phyloP scores from a whole-genome alignment of 1,140 invertebrate genomes.

The Drosophila varians region DNA sequence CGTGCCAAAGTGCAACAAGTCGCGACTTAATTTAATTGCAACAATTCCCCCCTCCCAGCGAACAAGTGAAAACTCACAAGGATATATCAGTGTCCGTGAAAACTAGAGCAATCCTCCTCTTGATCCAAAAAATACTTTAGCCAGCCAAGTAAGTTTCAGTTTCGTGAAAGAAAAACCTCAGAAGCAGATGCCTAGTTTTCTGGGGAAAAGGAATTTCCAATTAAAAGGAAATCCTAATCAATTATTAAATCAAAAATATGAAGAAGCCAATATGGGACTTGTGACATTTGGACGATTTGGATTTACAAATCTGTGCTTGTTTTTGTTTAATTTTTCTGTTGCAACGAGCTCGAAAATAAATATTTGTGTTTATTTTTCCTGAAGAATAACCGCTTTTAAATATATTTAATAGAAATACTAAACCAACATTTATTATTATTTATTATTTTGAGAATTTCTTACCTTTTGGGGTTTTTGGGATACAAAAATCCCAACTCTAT shows the following conservation, averaged over 20 bases:
- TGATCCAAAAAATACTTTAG: neutral
- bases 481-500: neutral
- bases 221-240: neutral
- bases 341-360: neutral
- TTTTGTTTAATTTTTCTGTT: neutral
- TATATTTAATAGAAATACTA: too few relatives aligned
- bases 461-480: too few relatives aligned
- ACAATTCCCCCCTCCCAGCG: conserved; percentile 11
- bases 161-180: neutral
- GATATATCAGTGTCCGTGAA: conserved; percentile 12
- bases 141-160: conserved; percentile 13
- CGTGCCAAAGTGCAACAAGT: conserved; percentile 58
- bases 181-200: conserved; percentile 6
- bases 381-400: too few relatives aligned
- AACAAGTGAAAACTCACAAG: conserved; percentile 12
- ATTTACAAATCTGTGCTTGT: neutral
- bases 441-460: too few relatives aligned
- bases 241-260: neutral
- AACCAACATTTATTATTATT: too few relatives aligned
- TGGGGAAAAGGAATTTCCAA: neutral
- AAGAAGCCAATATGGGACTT: neutral
- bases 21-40: conserved; percentile 37
- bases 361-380: neutral
- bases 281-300: neutral
- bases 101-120: conserved; percentile 10